These are phyloP conservation scores for Scaptomyza caliginosa DNA, from an alignment of 2,888 invertebrate species.

Conservation along the genomic window DNA sequence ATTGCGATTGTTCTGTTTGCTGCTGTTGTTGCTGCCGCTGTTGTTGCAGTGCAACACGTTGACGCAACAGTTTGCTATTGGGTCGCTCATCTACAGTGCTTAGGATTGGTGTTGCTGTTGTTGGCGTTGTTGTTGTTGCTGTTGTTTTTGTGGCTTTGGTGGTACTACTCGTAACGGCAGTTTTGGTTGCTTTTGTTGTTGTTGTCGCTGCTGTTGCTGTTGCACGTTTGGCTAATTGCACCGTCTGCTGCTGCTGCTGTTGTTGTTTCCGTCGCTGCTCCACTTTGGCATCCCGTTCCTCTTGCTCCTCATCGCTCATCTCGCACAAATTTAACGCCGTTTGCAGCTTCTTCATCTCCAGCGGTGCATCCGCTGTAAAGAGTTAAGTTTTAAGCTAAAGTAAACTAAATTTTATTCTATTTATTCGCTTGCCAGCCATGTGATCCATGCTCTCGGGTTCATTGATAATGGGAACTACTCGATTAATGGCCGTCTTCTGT, in stretches of 20 bases:
- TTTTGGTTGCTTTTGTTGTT: constrained; percentile 55
- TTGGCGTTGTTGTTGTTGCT: constrained; percentile 39
- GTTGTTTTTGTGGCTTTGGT: constrained; percentile 56
- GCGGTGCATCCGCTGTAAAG: constrained; percentile 69
- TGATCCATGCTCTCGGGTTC: constrained; percentile 80
- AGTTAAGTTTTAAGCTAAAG: neutral
- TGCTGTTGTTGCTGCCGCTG: constrained; percentile 62
- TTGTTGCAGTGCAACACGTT: constrained; percentile 81
- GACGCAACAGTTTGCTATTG: constrained; percentile 81
- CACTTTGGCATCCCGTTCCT: constrained; percentile 10
- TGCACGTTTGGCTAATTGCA: constrained; percentile 52
- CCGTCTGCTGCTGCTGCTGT: constrained; percentile 23
- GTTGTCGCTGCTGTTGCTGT: constrained; percentile 15
- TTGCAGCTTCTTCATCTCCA: constrained; percentile 83
- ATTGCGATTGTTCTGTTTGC: constrained; percentile 61
- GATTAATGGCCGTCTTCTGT: constrained; percentile 82
- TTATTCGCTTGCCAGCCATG: constrained; percentile 41
- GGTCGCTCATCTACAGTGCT: constrained; percentile 68
- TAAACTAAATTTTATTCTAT: neutral
- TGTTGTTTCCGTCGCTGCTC: constrained; percentile 22
- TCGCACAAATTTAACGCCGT: constrained; percentile 80
- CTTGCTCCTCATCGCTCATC: constrained; percentile 81
- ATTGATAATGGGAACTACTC: constrained; percentile 83
- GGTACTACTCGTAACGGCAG: constrained; percentile 78
- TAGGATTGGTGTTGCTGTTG: constrained; percentile 46